Conservation (phyloP, 2,797 vertebrate species). For the Sylvilagus floridanus region DNA sequence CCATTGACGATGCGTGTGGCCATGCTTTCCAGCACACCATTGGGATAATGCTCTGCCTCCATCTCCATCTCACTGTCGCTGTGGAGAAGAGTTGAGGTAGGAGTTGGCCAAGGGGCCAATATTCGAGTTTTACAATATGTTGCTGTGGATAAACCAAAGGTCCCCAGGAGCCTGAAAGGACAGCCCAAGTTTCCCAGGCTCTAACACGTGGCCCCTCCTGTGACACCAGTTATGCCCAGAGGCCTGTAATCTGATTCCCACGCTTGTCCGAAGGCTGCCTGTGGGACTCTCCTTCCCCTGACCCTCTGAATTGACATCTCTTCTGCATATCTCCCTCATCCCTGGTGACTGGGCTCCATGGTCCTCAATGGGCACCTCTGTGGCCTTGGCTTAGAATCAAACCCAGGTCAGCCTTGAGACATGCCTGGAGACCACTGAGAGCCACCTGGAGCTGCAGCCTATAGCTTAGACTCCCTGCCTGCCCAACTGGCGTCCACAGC, state of each 20-base stretch:
- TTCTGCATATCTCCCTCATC: background rate
- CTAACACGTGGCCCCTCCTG: background rate
- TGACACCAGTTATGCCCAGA: background rate
- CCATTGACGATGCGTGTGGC: constrained; percentile 96
- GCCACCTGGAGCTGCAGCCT: background rate
- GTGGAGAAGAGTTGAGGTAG: constrained; percentile 58
- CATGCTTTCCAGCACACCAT: constrained; percentile 94
- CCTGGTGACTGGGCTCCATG: background rate
- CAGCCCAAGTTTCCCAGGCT: background rate
- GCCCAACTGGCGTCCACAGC: background rate
- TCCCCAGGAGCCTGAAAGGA: constrained; percentile 5
- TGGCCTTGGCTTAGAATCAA: background rate
- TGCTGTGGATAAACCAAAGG: background rate
- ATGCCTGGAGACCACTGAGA: background rate
- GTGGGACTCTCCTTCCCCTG: background rate
- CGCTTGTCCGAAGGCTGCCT: background rate
- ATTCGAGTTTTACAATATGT: background rate
- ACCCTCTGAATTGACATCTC: background rate
- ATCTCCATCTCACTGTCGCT: constrained; percentile 99
- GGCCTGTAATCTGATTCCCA: constrained; percentile 12
- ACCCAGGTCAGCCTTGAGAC: background rate
- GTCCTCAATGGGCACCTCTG: background rate
- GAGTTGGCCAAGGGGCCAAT: constrained; percentile 39
- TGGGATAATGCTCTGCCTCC: constrained; percentile 97
- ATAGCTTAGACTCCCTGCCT: background rate